These are phyloP conservation scores for Neotoma lepida DNA, from an alignment of 2,113 vertebrate genomes.

Conservation along the genomic window DNA sequence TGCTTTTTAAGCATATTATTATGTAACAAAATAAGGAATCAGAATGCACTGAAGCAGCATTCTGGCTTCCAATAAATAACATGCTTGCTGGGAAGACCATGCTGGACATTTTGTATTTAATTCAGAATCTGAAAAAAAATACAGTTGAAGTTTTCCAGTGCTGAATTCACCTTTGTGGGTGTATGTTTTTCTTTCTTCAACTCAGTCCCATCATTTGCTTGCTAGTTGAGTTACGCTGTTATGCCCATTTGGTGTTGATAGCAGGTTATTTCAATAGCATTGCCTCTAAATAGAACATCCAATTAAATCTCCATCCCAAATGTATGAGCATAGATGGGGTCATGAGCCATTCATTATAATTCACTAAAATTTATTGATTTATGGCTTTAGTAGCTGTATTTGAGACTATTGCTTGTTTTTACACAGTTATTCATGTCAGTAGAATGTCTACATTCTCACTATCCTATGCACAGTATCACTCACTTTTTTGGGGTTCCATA, in stretches of 20 bases:
- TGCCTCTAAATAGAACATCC: conserved; percentile 55
- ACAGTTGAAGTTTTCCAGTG: conserved; percentile 74
- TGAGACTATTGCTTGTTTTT: conserved; percentile 40
- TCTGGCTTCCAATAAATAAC: conserved; percentile 70
- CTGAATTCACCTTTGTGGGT: conserved; percentile 78
- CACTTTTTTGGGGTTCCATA: not conserved
- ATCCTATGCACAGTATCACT: not conserved
- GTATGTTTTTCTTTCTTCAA: conserved; percentile 76
- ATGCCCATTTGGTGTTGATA: conserved; percentile 58
- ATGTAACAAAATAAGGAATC: conserved; percentile 73
- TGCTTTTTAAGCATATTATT: conserved; percentile 82
- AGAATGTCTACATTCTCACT: not conserved
- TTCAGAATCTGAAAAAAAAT: conserved; percentile 74
- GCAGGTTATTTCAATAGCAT: conserved; percentile 64
- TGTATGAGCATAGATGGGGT: not conserved
- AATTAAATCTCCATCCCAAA: conserved; percentile 63
- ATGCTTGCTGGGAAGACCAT: conserved; percentile 75
- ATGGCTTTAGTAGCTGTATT: conserved; percentile 49
- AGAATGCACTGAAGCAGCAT: conserved; percentile 66
- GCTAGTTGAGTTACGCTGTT: conserved; percentile 65
- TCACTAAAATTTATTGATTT: conserved; percentile 55
- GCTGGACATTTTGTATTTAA: conserved; percentile 81
- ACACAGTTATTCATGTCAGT: not conserved
- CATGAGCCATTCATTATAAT: conserved; percentile 39
- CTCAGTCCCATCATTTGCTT: conserved; percentile 64